phyloP scores from a whole-genome alignment of 2,113 vertebrate species.

The Hucho hucho region DNA sequence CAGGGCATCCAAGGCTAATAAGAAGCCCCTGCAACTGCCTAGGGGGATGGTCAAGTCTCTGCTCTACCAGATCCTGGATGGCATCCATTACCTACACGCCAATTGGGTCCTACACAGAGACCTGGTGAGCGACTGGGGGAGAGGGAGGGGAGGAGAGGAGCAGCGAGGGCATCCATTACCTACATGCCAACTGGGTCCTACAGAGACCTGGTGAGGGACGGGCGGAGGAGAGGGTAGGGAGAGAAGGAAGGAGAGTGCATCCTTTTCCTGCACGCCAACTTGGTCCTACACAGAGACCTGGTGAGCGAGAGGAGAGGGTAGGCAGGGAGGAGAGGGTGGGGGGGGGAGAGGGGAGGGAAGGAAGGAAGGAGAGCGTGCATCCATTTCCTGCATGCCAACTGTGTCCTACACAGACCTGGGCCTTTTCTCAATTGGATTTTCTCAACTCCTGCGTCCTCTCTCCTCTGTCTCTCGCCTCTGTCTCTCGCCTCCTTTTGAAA shows the following conservation, averaged over 20 bases:
- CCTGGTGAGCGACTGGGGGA: conserved; percentile 84
- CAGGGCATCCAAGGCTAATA: conserved; percentile 99
- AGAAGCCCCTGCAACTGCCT: conserved; percentile 98
- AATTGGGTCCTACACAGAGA: conserved; percentile 99
- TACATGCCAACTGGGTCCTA: too few relatives aligned
- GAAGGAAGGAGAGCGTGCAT: conserved; percentile 65
- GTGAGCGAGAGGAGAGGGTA: conserved; percentile 75
- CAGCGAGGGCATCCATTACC: too few relatives aligned
- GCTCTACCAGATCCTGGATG: conserved; percentile 98
- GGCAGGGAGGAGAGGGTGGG: conserved; percentile 78
- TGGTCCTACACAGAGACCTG: conserved; percentile 99
- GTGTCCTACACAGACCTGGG: conserved; percentile 98
- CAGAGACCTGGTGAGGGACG: neutral
- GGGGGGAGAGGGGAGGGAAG: conserved; percentile 11
- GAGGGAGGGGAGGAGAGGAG: neutral
- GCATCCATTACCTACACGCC: conserved; percentile 99
- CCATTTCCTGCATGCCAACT: conserved; percentile 99
- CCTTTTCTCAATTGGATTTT: too few relatives aligned
- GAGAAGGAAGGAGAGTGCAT: conserved; percentile 64
- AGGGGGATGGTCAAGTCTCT: conserved; percentile 99
- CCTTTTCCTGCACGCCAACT: conserved; percentile 99
- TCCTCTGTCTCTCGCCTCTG: too few relatives aligned
- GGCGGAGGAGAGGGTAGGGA: neutral
- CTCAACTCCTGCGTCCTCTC: too few relatives aligned
- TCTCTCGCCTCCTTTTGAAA: too few relatives aligned